Evolutionary conservation across 2,888 invertebrate species (phyloP), one percentile per base, ranked within the genome.

Genomic region (Lymantria monacha): DNA sequence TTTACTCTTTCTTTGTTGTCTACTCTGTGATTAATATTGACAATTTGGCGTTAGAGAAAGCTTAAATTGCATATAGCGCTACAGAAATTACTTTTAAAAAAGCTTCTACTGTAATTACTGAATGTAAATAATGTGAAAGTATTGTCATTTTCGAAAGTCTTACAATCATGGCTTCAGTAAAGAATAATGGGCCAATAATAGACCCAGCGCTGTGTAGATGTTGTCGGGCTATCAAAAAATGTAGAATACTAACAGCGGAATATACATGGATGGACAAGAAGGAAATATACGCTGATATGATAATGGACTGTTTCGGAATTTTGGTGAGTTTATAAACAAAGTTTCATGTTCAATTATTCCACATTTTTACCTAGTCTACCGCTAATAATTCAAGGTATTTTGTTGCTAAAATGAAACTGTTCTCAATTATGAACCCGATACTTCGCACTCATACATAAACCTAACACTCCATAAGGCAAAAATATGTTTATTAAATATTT

Each of bases 231-330:
- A 90, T 90, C 12, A 90, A 90, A 68, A 90, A 87, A 83, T 91
- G 91, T 66, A 81, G 91, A 64, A 70, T 87, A 9, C 74, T 91
- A 7, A 87, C 87, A 37, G 76, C 81, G 0, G 88, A 89, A 50
- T 91, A 91, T 56, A 84, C 80, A 53, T 91, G 88, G 86, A 86
- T 83, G 81, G 88, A 86, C 1, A 75, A 85, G 46, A 90, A 87
- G 55, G 90, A 91, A 60, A 68, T 87, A 0, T 90, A 90, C 42
- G 77, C 89, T 0, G 91, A 90, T 44, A 90, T 90, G 91, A 69
- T 91, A 7, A 88, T 91, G 90, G 90, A 91, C 54, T 88, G 88
- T 66, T 91, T 87, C 48, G 90, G 91, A 30, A 79, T 91, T 57
- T 62, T 90, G 59, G 90, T 90, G 57, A 79, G 87, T 59, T 9